Base-by-base conservation (phyloP, 2,888 invertebrate species). In the Heterodera filipjevi region DNA sequence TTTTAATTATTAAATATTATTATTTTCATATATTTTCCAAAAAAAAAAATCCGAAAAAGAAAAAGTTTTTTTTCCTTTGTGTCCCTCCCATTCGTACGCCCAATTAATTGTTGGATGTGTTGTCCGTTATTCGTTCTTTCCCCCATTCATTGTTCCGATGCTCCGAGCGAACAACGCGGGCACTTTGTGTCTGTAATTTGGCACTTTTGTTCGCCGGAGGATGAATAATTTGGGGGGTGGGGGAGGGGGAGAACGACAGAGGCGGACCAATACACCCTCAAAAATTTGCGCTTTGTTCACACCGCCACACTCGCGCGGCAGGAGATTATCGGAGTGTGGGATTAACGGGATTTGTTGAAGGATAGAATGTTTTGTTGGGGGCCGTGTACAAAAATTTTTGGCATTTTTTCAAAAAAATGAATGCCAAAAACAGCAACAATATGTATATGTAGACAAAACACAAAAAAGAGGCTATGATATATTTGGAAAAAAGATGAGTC, bases 161-260 rank as follows among this genome's bases (percentile, higher is more conserved):
- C 53, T 19, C 10, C 59, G 59, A 27, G n/a, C 27, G 59, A 59
- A 59, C 59, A 59, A 59, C 59, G 59, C 10, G 59, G 27, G 22
- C 27, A 59, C 59, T 59, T 59, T 59, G 53, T 59, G 59, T 27
- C 59, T 59, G 22, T 59, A 59, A 59, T 59, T 59, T 59, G 59
- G 59, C 59, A 59, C 59, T 59, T 59, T 59, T 59, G 59, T 59
- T 59, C 59, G 27, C 6, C 59, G 12, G 59, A 27, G 27, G 59
- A 27, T 27, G n/a, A 27, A 59, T 59, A 59, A 59, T 59, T 59
- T n/a, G n/a, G 5, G 59, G 39, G 39, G 12, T 12, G 39, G n/a
- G 27, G 6, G 59, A n/a, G n/a, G n/a, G n/a, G n/a, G n/a, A n/a
- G n/a, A n/a, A n/a, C n/a, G 59, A 59, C 59, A 27, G 59, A 59